Conservation (phyloP, 2,888 invertebrate genomes). For the Tanytarsus gracilentus region DNA sequence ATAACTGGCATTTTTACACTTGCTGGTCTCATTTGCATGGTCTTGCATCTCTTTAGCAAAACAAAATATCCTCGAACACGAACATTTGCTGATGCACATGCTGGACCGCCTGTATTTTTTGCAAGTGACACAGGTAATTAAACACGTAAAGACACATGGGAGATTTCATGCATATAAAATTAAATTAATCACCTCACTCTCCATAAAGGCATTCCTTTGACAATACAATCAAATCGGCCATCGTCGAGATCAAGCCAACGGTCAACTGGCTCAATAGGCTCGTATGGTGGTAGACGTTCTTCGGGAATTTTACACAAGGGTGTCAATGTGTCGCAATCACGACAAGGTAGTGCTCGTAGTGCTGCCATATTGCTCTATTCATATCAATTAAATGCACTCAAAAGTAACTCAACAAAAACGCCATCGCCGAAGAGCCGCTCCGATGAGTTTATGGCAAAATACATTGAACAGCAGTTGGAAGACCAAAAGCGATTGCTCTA, state of each 20-base stretch:
- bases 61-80: constrained; percentile 55
- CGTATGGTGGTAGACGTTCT: constrained; percentile 45
- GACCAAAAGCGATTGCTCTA: constrained; percentile 43
- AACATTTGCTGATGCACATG: constrained; percentile 72
- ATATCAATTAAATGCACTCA: constrained; percentile 58
- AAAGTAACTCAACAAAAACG: constrained; percentile 48
- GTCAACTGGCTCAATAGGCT: constrained; percentile 49
- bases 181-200: constrained; percentile 32
- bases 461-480: constrained; percentile 44
- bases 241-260: constrained; percentile 51
- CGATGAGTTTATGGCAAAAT: constrained; percentile 37
- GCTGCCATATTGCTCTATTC: constrained; percentile 93
- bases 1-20: constrained; percentile 77
- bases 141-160: not conserved
- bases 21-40: constrained; percentile 80
- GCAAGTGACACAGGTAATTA: constrained; percentile 72
- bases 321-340: constrained; percentile 66
- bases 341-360: constrained; percentile 88
- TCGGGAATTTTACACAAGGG: constrained; percentile 53
- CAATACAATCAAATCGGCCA: constrained; percentile 54
- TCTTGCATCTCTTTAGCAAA: constrained; percentile 69
- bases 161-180: constrained; percentile 24
- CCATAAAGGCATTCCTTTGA: constrained; percentile 49
- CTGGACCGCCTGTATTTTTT: constrained; percentile 76
- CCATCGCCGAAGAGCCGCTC: constrained; percentile 38